These are phyloP conservation scores for rat (Rattus norvegicus) DNA, from an alignment of 2,113 vertebrate species.

Conservation along the genomic window GRCr8 NC_086021.1:141277001-141277500, in stretches of 20 bases:
- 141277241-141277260: not conserved
- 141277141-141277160: constrained; percentile 57
- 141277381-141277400: not conserved
- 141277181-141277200: constrained; percentile 3
- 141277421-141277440: not conserved
- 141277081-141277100: constrained; percentile 48
- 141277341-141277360: not conserved
- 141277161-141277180: constrained; percentile 50
- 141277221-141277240: not conserved
- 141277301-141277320: not conserved
- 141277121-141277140: not conserved
- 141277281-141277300: constrained; percentile 33
- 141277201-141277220: not conserved
- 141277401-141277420: not conserved
- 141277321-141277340: not conserved
- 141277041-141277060: constrained; percentile 53
- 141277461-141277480: not conserved
- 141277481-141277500: constrained; percentile 67
- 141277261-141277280: not conserved
- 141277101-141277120: constrained; percentile 71
- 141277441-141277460: not conserved
- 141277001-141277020: constrained; percentile 62
- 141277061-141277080: constrained; percentile 69
- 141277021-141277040: constrained; percentile 23
- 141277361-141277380: constrained; percentile 1